Percentiles rank a stretch among this genome's conserved stretches.
These are phyloP conservation scores for Thera obeliscata DNA, from an alignment of 2,888 invertebrate genomes.

Conservation along the genomic window DNA sequence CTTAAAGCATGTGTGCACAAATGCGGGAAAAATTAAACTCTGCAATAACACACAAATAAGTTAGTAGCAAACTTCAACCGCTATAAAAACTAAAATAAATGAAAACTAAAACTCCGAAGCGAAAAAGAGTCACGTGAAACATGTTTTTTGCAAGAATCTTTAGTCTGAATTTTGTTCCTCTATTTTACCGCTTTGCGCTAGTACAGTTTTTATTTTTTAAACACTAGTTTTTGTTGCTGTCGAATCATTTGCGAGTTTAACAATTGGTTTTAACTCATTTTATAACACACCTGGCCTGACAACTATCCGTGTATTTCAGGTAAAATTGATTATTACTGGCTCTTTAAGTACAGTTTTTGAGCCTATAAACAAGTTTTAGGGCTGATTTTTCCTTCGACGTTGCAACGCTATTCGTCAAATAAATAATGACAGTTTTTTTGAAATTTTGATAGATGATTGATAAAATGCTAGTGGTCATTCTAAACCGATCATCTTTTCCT, in stretches of 20 bases:
- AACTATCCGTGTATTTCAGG: too few relatives aligned
- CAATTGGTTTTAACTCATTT: too few relatives aligned
- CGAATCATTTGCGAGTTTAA: neutral
- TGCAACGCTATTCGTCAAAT: too few relatives aligned
- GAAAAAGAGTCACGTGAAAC: slow-evolving; percentile 8
- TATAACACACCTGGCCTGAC: too few relatives aligned
- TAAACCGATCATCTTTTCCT: too few relatives aligned
- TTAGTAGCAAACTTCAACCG: slow-evolving; percentile 1
- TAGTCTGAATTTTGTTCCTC: slow-evolving; percentile 2
- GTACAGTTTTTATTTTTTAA: neutral
- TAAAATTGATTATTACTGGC: too few relatives aligned
- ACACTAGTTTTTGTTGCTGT: neutral
- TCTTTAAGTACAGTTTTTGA: too few relatives aligned
- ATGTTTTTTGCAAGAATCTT: slow-evolving; percentile 17
- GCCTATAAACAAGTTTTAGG: too few relatives aligned
- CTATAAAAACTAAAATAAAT: slow-evolving; percentile 5
- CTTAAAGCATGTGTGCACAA: neutral
- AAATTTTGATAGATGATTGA: too few relatives aligned
- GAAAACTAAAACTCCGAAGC: neutral
- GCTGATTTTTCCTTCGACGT: too few relatives aligned
- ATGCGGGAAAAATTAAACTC: neutral
- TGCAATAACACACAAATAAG: slow-evolving; percentile 5
- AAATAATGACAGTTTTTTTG: too few relatives aligned
- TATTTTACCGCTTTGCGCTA: slow-evolving; percentile 12
- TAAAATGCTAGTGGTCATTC: too few relatives aligned